Percentiles rank a stretch among this genome's conserved stretches.
phyloP scores from a whole-genome alignment of 1,140 invertebrate genomes.

The Euwallacea similis region DNA sequence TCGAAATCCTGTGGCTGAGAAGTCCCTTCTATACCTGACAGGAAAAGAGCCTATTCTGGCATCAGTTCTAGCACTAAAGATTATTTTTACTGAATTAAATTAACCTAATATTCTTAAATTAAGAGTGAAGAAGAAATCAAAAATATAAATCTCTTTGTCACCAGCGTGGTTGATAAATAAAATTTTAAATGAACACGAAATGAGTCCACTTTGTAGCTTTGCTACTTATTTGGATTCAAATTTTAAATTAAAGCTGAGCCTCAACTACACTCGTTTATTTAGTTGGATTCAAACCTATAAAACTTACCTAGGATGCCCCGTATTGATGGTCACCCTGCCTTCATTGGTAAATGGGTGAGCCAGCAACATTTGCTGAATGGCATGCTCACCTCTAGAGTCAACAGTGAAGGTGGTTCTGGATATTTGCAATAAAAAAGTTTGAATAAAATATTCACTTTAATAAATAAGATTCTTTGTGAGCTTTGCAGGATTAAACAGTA shows the following conservation, averaged over 20 bases:
- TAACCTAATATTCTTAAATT: no score
- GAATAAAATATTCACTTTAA: slow-evolving; percentile 1
- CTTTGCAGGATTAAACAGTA: no score
- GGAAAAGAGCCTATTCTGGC: slow-evolving; percentile 10
- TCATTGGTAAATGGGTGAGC: slow-evolving; percentile 55
- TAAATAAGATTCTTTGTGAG: no score
- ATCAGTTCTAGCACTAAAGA: slow-evolving; percentile 19
- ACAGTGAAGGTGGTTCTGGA: slow-evolving; percentile 62
- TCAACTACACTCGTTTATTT: not conserved
- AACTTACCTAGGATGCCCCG: slow-evolving; percentile 35
- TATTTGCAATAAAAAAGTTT: slow-evolving; percentile 1
- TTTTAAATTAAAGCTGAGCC: no score
- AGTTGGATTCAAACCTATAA: not conserved
- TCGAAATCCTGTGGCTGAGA: slow-evolving; percentile 54
- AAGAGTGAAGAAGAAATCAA: no score
- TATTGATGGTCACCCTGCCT: slow-evolving; percentile 39
- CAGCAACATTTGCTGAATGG: slow-evolving; percentile 59
- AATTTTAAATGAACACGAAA: no score
- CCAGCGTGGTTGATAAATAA: no score
- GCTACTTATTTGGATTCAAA: no score
- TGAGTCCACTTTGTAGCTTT: no score
- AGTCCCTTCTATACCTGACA: slow-evolving; percentile 39
- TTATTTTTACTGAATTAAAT: no score
- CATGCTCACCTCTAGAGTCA: slow-evolving; percentile 57
- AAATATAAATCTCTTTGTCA: no score